Evolutionary conservation across 2,888 invertebrate genomes (phyloP), one percentile per base, ranked within the genome.

Genomic region (Chesias legatella): DNA sequence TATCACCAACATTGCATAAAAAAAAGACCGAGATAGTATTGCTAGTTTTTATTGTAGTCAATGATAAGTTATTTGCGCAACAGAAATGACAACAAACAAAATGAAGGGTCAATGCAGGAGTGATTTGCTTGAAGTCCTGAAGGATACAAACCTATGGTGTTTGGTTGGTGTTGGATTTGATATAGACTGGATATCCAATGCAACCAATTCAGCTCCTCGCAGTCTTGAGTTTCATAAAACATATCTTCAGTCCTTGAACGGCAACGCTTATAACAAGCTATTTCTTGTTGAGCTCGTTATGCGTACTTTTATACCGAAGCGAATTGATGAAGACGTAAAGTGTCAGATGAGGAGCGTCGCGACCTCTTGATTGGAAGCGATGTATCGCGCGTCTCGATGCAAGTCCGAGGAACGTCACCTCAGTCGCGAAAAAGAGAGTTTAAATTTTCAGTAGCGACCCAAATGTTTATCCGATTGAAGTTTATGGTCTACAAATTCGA

Each of bases 311-410:
- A 67, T 71, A 67, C 58, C 69, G 64, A 66, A 64, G 55, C 48
- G 63, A 73, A 73, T 76, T 75, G 68, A 76, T 75, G 72, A 67
- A 76, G 72, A 69, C 60, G 59, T 65, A 56, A 58, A 60, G 64
- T 67, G 72, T 68, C 72, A 63, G 67, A 58, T 67, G 64, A 65
- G 66, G 63, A 69, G 67, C 60, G 68, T 55, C 66, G 60, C 67
- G 75, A 74, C 74, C 74, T 72, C 65, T 77, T 74, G 69, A 78
- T 79, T 77, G 70, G 67, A 61, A 48, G 33, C 40, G 21, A 44
- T 33, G 39, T 23, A 9, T 17, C 28, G 27, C n/a, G n/a, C n/a
- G n/a, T 32, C 33, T 41, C 63, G 63, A 69, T 67, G 68, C 59
- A 57, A 43, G 60, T 59, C 59, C 57, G 46, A 50, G 53, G 47